These are phyloP conservation scores for Muscicapa striata DNA, from an alignment of 2,797 vertebrate genomes.

Conservation along the genomic window DNA sequence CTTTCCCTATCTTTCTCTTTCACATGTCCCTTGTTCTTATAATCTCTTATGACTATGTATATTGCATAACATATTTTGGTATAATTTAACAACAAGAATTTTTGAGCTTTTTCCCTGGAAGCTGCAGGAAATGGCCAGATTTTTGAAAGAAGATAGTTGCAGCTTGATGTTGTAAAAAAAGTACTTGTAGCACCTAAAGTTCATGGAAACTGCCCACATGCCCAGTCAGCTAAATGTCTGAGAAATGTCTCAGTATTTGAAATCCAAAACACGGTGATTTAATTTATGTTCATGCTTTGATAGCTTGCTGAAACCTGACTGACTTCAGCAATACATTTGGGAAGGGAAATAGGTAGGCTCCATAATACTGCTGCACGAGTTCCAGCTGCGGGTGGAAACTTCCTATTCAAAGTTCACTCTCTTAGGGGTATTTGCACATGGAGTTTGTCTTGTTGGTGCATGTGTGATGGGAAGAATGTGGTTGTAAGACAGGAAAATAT, in stretches of 20 bases:
- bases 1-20: slow-evolving; percentile 24
- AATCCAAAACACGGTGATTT: background rate
- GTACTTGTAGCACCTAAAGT: background rate
- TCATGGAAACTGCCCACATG: background rate
- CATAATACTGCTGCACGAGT: background rate
- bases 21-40: slow-evolving; percentile 26
- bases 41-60: background rate
- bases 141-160: background rate
- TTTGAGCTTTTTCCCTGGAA: background rate
- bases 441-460: background rate
- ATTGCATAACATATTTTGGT: background rate
- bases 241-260: background rate
- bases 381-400: background rate
- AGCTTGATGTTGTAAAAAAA: background rate
- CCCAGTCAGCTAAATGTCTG: background rate
- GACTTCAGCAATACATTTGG: background rate
- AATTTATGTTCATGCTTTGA: background rate
- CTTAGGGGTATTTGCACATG: background rate
- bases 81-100: background rate
- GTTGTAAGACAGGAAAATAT: background rate
- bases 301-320: background rate
- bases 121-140: background rate
- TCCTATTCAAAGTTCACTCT: background rate
- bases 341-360: background rate
- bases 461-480: background rate